These are phyloP conservation scores for Aspidapion aeneum DNA, from an alignment of 2,888 invertebrate species.

Conservation along the genomic window DNA sequence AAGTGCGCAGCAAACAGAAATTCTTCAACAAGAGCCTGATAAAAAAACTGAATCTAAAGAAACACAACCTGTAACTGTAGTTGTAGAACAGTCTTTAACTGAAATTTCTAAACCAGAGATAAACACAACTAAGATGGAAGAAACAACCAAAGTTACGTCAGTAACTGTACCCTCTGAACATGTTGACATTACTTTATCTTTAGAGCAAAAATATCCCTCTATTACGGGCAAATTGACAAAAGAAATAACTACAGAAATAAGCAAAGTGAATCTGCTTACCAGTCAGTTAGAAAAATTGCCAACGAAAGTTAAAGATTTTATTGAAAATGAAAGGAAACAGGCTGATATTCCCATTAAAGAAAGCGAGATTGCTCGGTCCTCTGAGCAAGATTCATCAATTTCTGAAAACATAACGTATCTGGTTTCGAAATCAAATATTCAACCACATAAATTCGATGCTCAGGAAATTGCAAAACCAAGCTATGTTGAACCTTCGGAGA, in stretches of 20 bases:
- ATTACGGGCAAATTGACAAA: background rate
- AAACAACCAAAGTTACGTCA: background rate
- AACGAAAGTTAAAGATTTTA: background rate
- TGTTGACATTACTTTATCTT: constrained; percentile 39
- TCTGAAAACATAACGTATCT: background rate
- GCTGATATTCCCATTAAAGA: too few relatives aligned
- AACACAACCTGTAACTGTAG: background rate
- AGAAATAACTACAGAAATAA: background rate
- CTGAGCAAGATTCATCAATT: background rate
- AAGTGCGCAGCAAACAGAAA: constrained; percentile 3
- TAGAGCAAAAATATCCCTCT: constrained; percentile 19
- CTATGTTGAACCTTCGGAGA: background rate
- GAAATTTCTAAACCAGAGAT: background rate
- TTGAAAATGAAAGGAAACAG: background rate
- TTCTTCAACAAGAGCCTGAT: background rate
- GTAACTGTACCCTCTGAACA: constrained; percentile 21
- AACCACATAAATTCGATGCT: background rate
- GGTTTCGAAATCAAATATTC: background rate
- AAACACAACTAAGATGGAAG: background rate
- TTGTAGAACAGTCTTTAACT: background rate
- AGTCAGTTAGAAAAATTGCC: background rate
- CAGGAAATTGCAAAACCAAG: background rate
- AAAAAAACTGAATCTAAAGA: constrained; percentile 6
- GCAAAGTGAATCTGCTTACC: too few relatives aligned
- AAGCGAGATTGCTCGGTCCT: too few relatives aligned